Evolutionary conservation across 2,888 invertebrate species (phyloP).

Genomic region (Strigamia maritima): DNA sequence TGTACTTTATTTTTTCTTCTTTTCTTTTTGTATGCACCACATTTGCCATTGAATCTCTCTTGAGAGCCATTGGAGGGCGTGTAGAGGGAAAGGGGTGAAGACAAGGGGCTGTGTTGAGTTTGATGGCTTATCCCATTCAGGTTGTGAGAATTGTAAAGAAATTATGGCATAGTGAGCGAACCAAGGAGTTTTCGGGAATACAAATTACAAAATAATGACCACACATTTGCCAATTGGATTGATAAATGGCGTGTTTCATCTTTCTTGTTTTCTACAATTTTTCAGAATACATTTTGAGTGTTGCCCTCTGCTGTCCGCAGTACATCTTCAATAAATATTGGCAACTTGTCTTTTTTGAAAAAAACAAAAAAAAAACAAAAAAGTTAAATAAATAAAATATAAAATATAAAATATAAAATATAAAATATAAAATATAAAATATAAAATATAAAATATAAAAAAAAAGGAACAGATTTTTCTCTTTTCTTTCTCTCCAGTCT

Average conservation of each 20-base stretch:
- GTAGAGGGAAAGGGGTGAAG: background rate
- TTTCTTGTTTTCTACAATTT: background rate
- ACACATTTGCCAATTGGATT: constrained; percentile 4
- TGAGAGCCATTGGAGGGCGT: background rate
- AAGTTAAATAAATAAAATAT: background rate
- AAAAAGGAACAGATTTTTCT: no score
- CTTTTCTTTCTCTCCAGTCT: no score
- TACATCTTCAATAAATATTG: background rate
- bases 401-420: no score
- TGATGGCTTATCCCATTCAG: background rate
- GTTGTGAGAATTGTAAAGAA: background rate
- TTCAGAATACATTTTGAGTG: background rate
- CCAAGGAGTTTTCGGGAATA: background rate
- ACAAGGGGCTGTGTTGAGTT: background rate
- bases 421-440: no score
- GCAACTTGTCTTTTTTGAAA: background rate
- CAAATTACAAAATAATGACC: background rate
- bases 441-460: no score
- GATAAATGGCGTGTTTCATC: background rate
- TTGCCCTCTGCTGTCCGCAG: background rate
- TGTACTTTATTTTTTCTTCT: background rate
- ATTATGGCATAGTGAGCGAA: background rate
- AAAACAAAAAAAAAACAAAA: no score
- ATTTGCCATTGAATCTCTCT: background rate
- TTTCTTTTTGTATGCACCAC: background rate